Evolutionary conservation across 2,888 invertebrate species (phyloP).

Genomic region (Bursaphelenchus okinawaensis): DNA sequence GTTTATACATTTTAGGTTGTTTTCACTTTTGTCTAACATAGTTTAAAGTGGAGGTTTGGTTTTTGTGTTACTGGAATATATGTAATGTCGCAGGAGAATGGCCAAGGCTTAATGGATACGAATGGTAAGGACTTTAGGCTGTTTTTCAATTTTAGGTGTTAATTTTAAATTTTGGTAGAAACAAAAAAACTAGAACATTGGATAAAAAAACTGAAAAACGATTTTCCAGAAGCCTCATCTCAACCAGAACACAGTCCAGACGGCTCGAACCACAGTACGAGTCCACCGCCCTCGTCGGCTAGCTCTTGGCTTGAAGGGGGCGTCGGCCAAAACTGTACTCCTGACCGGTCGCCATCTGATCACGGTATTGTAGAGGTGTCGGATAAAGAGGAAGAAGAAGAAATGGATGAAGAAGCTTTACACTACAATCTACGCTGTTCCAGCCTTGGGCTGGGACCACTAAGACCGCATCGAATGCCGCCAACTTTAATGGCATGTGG

Average conservation of each 20-base stretch:
- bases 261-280: background rate
- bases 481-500: background rate
- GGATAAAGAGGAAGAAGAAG: slow-evolving; percentile 4
- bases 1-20: too few species aligned
- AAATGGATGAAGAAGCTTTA: background rate
- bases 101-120: background rate
- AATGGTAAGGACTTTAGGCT: background rate
- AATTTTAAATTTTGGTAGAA: background rate
- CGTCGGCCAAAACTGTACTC: background rate
- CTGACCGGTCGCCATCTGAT: background rate
- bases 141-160: background rate
- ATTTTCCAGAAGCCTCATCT: background rate
- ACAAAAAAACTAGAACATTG: background rate
- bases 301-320: slow-evolving; percentile 3
- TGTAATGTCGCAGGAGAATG: background rate
- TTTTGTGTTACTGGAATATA: too few species aligned
- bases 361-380: slow-evolving; percentile 11
- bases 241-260: background rate
- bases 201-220: background rate
- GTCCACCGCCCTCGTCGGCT: background rate
- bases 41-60: too few species aligned
- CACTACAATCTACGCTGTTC: background rate
- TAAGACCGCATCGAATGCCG: background rate
- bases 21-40: too few species aligned
- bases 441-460: background rate